Evolutionary conservation across 2,113 vertebrate species (phyloP), one percentile per base, ranked within the genome.

Genomic region (Uropsilus gracilis): DNA sequence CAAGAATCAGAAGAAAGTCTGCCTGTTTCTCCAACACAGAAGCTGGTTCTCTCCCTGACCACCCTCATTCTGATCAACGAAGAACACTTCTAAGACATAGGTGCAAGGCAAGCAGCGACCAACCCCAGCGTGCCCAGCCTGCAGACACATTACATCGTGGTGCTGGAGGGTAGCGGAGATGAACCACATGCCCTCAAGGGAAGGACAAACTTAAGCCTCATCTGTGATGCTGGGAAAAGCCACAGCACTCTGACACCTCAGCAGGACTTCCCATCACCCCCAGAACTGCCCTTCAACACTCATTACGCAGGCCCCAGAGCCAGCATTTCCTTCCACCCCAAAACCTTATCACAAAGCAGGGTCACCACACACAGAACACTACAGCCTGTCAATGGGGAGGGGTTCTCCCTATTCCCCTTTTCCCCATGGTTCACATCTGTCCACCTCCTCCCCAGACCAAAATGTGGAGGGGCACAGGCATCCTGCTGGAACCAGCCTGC

Each of bases 161-260:
- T 3, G 6, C 17, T 3, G 17, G 57, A 12, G 6, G 55, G 73
- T 30, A 32, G 76, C 48, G 66, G 2, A 18, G 0, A 9, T 2
- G 17, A 59, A 30, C 28, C 2, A 11, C 17, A 7, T 1, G 6
- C 34, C 75, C 39, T 76, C 0, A 12, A 22, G 26, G 18, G 48
- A 20, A 82, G 92, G n/a, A 63, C 42, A 61, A 42, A 26, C 24
- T 2, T 11, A 24, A 63, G 69, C 34, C n/a, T 50, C 42, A 17
- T 3, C 8, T 42, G 26, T 0, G 8, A 42, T 18, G 17, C 0
- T 32, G 14, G 34, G 61, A 75, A 63, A 57, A 87, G 59, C 39
- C 20, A 81, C n/a, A 59, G 57, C n/a, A 37, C 22, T 17, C 68
- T 17, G 73, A 53, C 9, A 46, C 50, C 84, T 26, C 30, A 7